Percentiles rank a stretch among this genome's conserved stretches.
Evolutionary conservation across 1,140 invertebrate genomes (phyloP).

Genomic region (Pinna nobilis): DNA sequence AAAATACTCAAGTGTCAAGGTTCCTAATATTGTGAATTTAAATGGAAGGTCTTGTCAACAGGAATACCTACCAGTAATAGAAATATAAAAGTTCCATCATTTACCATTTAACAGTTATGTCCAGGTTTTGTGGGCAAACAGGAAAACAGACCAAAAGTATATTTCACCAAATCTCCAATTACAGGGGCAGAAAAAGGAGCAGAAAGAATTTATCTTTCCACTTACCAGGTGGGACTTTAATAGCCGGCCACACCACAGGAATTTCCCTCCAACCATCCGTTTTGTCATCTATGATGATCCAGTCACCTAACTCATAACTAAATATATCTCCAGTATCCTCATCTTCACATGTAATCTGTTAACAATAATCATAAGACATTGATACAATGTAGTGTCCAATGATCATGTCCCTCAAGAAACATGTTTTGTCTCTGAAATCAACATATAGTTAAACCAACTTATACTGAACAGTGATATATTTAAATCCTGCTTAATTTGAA

Average conservation of each 20-base stretch:
- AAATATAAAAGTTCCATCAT: too few species aligned
- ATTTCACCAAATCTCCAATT: too few species aligned
- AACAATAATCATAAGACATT: neutral
- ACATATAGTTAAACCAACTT: neutral
- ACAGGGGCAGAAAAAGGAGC: too few species aligned
- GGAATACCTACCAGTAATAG: too few species aligned
- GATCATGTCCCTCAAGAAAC: neutral
- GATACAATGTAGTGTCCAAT: neutral
- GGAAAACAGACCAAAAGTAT: too few species aligned
- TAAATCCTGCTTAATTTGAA: constrained; percentile 52
- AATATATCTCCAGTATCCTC: constrained; percentile 56
- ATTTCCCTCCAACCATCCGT: constrained; percentile 64
- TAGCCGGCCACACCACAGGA: constrained; percentile 63
- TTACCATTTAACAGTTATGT: too few species aligned
- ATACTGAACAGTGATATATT: neutral
- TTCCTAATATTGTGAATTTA: too few species aligned
- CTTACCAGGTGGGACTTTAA: constrained; percentile 36
- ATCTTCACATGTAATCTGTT: constrained; percentile 58
- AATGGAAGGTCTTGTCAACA: too few species aligned
- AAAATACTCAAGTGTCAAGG: too few species aligned
- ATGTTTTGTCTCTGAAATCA: neutral
- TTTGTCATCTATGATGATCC: constrained; percentile 46
- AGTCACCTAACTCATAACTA: constrained; percentile 50
- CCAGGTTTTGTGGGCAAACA: too few species aligned
- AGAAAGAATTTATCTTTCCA: neutral